Conservation (phyloP, 2,113 vertebrate species). For the Poeciliopsis turrubarensis region DNA sequence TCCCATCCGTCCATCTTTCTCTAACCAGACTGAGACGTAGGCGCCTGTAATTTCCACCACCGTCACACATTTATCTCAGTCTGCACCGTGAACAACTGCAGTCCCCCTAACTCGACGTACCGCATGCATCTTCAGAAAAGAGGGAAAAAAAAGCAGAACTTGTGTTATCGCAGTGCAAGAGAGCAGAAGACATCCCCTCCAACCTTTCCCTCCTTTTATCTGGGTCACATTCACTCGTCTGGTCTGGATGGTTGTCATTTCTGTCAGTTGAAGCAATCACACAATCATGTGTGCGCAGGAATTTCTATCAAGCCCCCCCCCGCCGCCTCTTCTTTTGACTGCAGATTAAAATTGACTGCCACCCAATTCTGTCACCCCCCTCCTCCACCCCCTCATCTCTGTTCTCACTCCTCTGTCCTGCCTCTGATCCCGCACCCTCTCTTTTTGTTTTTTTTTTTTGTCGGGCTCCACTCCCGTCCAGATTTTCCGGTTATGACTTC, state of each 20-base stretch:
- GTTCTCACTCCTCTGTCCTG: conserved; percentile 32
- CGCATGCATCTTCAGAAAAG: conserved; percentile 23
- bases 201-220: conserved; percentile 35
- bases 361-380: conserved; percentile 50
- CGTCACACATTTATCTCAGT: conserved; percentile 46
- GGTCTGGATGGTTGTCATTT: conserved; percentile 53
- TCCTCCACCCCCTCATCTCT: background rate
- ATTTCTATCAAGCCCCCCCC: conserved; percentile 30
- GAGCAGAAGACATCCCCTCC: background rate
- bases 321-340: conserved; percentile 37
- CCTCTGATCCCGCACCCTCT: background rate
- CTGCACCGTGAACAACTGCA: background rate
- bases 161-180: background rate
- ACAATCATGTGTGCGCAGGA: conserved; percentile 25
- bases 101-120: conserved; percentile 4
- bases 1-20: conserved; percentile 39
- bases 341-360: conserved; percentile 73
- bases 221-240: conserved; percentile 69
- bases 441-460: conserved; percentile 1
- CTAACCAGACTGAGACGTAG: conserved; percentile 57
- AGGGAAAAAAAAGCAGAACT: background rate
- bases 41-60: conserved; percentile 46
- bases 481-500: conserved; percentile 76
- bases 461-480: conserved; percentile 47
- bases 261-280: conserved; percentile 59